Base-by-base conservation (phyloP, 2,113 vertebrate species). In the Anhinga rufa region DNA sequence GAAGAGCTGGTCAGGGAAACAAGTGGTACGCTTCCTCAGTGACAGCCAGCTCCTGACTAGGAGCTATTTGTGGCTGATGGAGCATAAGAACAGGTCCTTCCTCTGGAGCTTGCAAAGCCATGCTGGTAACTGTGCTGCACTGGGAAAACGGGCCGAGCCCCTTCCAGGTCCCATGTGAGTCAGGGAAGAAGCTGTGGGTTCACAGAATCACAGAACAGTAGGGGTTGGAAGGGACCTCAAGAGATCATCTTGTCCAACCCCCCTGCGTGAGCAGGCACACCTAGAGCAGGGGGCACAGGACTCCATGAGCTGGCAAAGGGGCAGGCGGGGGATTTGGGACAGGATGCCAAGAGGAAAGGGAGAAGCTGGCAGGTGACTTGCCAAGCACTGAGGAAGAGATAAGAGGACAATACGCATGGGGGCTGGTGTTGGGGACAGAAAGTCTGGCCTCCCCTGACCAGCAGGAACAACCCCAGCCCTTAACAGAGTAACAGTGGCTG, bases 401-500 rank as follows among this genome's bases (percentile, higher is more conserved):
- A 24, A 79, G 29, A 83, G 42, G 20, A 31, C 36, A 46, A 31
- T 6, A 49, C 0, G 0, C 20, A 6, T 2, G 3, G 28, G 25
- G 36, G 9, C 17, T 66, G n/a, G 40, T 2, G 1, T 8, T 10
- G n/a, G 49, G 29, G 49, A 42, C 44, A 64, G 61, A 48, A 75
- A 64, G 18, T 44, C 55, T 58, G 55, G 34, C 38, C 34, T 58
- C 14, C 21, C 36, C 72, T 34, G 25, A n/a, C 17, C 0, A 0
- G 5, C 48, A 58, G 34, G 55, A 84, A 16, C 6, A 52, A 32
- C 15, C 51, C 20, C 44, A 76, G 61, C 19, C 26, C 68, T 42
- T 34, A 18, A 32, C 0, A 0, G 61, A 58, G 21, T 25, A 24
- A 26, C 0, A 0, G 44, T 28, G 38, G 49, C 68, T 91, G 36